Conservation (phyloP, 2,797 vertebrate genomes). For the Sitta carolinensis region DNA sequence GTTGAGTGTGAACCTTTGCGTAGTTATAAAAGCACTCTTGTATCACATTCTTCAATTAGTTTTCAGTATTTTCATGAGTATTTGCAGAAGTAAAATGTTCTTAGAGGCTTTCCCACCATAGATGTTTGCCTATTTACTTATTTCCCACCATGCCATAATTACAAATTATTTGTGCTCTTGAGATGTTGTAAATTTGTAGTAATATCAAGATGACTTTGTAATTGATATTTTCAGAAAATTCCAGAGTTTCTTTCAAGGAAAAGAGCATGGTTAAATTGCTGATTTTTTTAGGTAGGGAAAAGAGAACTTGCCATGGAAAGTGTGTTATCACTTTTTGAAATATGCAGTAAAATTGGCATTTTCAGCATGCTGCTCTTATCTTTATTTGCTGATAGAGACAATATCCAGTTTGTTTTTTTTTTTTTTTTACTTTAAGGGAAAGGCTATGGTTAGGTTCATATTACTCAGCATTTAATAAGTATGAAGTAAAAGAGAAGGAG, state of each 20-base stretch:
- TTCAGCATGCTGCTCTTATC: slow-evolving; percentile 79
- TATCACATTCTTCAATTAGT: slow-evolving; percentile 48
- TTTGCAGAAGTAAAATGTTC: slow-evolving; percentile 26
- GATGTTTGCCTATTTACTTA: slow-evolving; percentile 31
- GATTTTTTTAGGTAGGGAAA: slow-evolving; percentile 56
- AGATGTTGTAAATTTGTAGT: slow-evolving; percentile 36
- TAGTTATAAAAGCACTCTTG: slow-evolving; percentile 33
- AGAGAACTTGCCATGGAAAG: slow-evolving; percentile 68
- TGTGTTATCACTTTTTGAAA: slow-evolving; percentile 72
- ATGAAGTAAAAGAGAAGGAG: not conserved
- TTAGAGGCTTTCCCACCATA: slow-evolving; percentile 24
- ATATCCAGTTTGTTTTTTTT: slow-evolving; percentile 71
- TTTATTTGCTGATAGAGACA: slow-evolving; percentile 82
- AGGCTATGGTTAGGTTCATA: slow-evolving; percentile 57
- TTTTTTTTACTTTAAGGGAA: slow-evolving; percentile 68
- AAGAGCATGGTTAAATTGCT: slow-evolving; percentile 21
- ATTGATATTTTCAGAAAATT: slow-evolving; percentile 67
- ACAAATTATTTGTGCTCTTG: slow-evolving; percentile 42
- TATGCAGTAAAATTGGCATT: slow-evolving; percentile 74
- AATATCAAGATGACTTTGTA: slow-evolving; percentile 27
- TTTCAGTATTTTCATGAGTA: slow-evolving; percentile 11
- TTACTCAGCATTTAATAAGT: slow-evolving; percentile 56
- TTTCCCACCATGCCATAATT: slow-evolving; percentile 34
- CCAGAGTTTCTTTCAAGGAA: slow-evolving; percentile 4
- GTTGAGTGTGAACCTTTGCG: slow-evolving; percentile 31